Evolutionary conservation across 2,113 vertebrate genomes (phyloP), one percentile per base, ranked within the genome.

Genomic region (Cathartes aura): DNA sequence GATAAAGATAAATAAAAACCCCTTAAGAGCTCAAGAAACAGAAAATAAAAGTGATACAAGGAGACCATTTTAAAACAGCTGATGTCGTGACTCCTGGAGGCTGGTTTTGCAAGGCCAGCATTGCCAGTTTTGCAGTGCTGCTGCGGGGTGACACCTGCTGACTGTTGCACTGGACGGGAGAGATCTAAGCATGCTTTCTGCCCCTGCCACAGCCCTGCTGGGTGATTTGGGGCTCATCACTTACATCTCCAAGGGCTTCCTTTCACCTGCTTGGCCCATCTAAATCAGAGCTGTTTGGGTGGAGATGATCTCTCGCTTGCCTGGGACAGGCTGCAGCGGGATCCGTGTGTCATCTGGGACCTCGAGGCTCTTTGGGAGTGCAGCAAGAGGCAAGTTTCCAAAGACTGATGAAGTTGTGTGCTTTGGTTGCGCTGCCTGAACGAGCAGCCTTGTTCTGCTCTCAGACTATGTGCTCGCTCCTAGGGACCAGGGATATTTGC

Each of bases 131-230:
- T 56, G 75, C 58, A 13, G 40, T 21, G 30, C 34, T 43, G 53
- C 89, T 48, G 45, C 0, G 0, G 59, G 42, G 59, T 64, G 72
- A 36, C 68, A 24, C 40, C 67, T 56, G 40, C 18, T 38, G 53
- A 29, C 52, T 32, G 43, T 42, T 55, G n/a, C 60, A 42, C 66
- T 15, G 48, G 29, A 9, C 52, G 56, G 21, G n/a, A 56, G 21
- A n/a, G 23, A n/a, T 15, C 0, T 2, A 12, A 42, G n/a, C 3
- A 2, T 2, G 3, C 11, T 50, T 67, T 78, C 45, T 85, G 30
- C 6, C 42, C 43, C 47, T 42, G 21, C 19, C 56, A 42, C 70
- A n/a, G 74, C 8, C 42, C 58, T 30, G 19, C 26, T 63, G 47
- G 4, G 9, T 58, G 16, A 40, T 30, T 22, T 43, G 20, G 40